Base-by-base conservation (phyloP, 2,113 vertebrate genomes). In the Chascanopsetta lugubris region DNA sequence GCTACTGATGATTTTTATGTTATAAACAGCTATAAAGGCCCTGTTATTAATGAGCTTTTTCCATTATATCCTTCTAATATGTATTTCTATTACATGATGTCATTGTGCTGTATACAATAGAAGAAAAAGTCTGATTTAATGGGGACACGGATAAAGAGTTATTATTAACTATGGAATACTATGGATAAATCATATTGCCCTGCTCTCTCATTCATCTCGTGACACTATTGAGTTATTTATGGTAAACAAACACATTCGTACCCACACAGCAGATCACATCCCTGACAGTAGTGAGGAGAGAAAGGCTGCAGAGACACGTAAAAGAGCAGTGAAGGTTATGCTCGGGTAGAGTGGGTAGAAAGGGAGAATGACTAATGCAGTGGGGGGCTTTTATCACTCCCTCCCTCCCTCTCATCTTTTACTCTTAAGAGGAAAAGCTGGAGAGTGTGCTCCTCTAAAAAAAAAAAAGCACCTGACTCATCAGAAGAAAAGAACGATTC, bases 71-170 rank as follows among this genome's bases (percentile, higher is more conserved):
- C 15, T 43, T 78, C 18, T 46, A 45, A 59, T 55, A 21, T 64
- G 60, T 71, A 57, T 60, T 78, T 78, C 18, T 72, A 58, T 79
- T 47, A 70, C 18, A 69, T 69, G 64, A 38, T 53, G 27, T 51
- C 59, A 68, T 42, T 66, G 69, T 76, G 62, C 72, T 18, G 15
- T 77, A 58, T 72, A 53, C 36, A 61, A 20, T 9, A 11, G 17
- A 20, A 64, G 57, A 58, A 43, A n/a, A n/a, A n/a, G n/a, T n/a
- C n/a, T 5, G 50, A 8, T 61, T 49, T 56, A 80, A 20, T 51
- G 40, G 18, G 40, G 40, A n/a, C n/a, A n/a, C n/a, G n/a, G n/a
- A n/a, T n/a, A n/a, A n/a, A n/a, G n/a, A n/a, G n/a, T n/a, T n/a
- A n/a, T n/a, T n/a, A n/a, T n/a, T n/a, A n/a, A n/a, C n/a, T n/a